phyloP scores from a whole-genome alignment of 2,797 vertebrate species.

The Enteromius afrohamiltoni region DNA sequence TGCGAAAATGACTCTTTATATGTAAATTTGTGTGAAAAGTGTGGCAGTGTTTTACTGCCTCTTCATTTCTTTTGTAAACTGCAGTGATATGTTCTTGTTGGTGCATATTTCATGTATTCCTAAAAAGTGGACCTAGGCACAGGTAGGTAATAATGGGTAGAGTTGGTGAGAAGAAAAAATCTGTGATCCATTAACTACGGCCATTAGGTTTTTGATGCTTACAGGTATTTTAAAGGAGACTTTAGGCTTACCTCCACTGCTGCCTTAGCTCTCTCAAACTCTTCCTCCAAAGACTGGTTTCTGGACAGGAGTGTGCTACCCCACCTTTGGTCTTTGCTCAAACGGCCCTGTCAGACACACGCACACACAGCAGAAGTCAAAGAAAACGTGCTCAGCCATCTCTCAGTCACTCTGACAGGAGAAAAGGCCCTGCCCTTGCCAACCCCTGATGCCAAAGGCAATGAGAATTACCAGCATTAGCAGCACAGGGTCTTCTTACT shows the following conservation, averaged over 20 bases:
- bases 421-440: constrained; percentile 71
- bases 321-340: constrained; percentile 89
- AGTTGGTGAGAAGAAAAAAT: neutral
- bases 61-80: no score
- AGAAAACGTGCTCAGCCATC: constrained; percentile 68
- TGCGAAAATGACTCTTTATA: no score
- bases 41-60: no score
- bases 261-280: constrained; percentile 98
- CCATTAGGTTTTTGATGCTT: neutral
- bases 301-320: constrained; percentile 90
- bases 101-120: no score
- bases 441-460: constrained; percentile 65
- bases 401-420: constrained; percentile 65
- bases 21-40: no score
- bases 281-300: constrained; percentile 97
- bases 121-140: no score
- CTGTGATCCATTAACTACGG: neutral
- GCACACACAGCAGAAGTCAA: constrained; percentile 49
- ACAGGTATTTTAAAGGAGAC: neutral
- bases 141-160: neutral
- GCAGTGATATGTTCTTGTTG: no score
- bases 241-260: constrained; percentile 91
- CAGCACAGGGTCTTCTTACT: constrained; percentile 36
- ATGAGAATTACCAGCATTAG: constrained; percentile 70
- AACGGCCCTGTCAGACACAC: constrained; percentile 82